phyloP scores from a whole-genome alignment of 2,797 vertebrate genomes.

The Lemur catta region DNA sequence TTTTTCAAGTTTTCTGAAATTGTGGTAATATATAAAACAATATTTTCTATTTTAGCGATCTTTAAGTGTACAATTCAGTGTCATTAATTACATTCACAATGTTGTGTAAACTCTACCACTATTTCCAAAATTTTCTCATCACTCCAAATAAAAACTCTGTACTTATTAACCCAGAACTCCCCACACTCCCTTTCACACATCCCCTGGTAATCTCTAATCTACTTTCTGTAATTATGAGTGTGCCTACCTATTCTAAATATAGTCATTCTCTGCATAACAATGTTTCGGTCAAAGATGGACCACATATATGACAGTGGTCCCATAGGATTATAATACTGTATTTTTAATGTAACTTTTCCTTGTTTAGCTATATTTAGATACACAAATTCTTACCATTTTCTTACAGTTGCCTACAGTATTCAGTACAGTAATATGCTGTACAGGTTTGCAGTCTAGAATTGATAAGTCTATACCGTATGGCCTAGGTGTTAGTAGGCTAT shows the following conservation, averaged over 20 bases:
- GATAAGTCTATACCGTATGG: neutral
- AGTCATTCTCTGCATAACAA: neutral
- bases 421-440: neutral
- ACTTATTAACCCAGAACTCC: neutral
- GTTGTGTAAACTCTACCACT: neutral
- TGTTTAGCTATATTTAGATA: neutral
- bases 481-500: neutral
- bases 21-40: neutral
- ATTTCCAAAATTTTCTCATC: neutral
- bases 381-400: neutral
- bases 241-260: neutral
- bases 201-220: neutral
- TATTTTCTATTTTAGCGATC: neutral
- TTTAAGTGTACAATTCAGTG: neutral
- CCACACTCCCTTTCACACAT: rapidly evolving
- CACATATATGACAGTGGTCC: neutral
- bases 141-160: neutral
- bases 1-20: neutral
- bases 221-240: neutral
- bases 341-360: neutral
- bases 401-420: neutral
- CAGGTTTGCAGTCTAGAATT: neutral
- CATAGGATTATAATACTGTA: neutral
- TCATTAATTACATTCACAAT: neutral
- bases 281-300: neutral